phyloP scores from a whole-genome alignment of 2,113 vertebrate species.

The Equus przewalskii region DNA sequence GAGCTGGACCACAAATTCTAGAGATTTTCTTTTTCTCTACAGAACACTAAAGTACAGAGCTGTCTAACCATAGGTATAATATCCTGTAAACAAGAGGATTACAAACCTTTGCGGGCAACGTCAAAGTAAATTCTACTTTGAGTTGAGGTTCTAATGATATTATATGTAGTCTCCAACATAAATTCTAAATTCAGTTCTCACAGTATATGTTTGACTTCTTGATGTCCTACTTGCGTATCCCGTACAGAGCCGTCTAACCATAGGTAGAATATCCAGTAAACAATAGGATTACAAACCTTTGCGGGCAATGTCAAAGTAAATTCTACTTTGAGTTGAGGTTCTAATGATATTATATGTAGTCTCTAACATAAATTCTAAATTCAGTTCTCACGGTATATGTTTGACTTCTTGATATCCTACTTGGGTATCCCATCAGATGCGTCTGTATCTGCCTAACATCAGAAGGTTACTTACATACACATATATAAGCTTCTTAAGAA shows the following conservation, averaged over 20 bases:
- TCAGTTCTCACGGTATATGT: not conserved
- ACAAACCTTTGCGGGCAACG: not conserved
- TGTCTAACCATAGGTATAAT: not conserved
- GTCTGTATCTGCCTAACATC: not conserved
- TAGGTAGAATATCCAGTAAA: not conserved
- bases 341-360: not conserved
- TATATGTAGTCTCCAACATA: not conserved
- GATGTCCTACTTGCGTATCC: not conserved
- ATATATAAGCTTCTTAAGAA: not conserved
- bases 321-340: not conserved
- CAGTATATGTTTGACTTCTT: not conserved
- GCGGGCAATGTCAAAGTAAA: not conserved
- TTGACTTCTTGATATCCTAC: not conserved
- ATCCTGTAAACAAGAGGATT: not conserved
- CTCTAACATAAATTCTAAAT: not conserved
- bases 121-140: not conserved
- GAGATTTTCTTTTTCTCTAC: not conserved
- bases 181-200: not conserved
- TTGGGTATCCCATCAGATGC: not conserved
- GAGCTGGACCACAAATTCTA: conserved; percentile 6
- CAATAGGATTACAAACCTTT: not conserved
- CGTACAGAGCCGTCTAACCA: not conserved
- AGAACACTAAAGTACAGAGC: not conserved
- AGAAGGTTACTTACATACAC: not conserved
- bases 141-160: not conserved